These are phyloP conservation scores for Muscina levida DNA, from an alignment of 2,888 invertebrate species.

Conservation along the genomic window DNA sequence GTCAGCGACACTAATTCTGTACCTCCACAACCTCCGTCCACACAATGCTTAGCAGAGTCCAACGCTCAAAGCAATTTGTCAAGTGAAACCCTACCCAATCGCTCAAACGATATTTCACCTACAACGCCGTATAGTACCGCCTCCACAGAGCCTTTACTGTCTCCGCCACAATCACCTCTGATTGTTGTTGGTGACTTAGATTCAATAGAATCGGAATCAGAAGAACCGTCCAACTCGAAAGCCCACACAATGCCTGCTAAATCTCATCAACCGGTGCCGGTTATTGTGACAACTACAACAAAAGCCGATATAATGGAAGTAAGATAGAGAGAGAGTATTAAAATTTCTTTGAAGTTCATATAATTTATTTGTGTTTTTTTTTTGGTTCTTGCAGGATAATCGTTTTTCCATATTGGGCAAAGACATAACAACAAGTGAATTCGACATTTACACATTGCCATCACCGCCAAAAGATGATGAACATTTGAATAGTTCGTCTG, in stretches of 20 bases:
- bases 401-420: slow-evolving; percentile 67
- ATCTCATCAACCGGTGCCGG: slow-evolving; percentile 68
- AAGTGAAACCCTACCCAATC: slow-evolving; percentile 19
- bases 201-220: slow-evolving; percentile 27
- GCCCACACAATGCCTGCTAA: slow-evolving; percentile 65
- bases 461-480: slow-evolving; percentile 67
- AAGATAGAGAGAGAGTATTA: no score
- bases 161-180: slow-evolving; percentile 61
- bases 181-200: slow-evolving; percentile 18
- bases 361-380: slow-evolving; percentile 18
- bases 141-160: slow-evolving; percentile 65
- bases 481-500: slow-evolving; percentile 71
- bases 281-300: slow-evolving; percentile 70
- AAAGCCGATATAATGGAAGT: slow-evolving; percentile 69
- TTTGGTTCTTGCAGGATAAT: slow-evolving; percentile 59
- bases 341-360: background rate
- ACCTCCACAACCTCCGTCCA: slow-evolving; percentile 39
- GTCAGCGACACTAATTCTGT: slow-evolving; percentile 15
- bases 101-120: slow-evolving; percentile 38
- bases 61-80: slow-evolving; percentile 15
- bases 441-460: slow-evolving; percentile 70
- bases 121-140: slow-evolving; percentile 63
- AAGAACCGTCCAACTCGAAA: slow-evolving; percentile 42
- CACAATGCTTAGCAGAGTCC: slow-evolving; percentile 52
- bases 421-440: slow-evolving; percentile 61